A percentile compares a stretch with the other conserved stretches of the same genome.
These are phyloP conservation scores for Ailurus styani DNA, from an alignment of 2,113 vertebrate species.

Conservation along the genomic window DNA sequence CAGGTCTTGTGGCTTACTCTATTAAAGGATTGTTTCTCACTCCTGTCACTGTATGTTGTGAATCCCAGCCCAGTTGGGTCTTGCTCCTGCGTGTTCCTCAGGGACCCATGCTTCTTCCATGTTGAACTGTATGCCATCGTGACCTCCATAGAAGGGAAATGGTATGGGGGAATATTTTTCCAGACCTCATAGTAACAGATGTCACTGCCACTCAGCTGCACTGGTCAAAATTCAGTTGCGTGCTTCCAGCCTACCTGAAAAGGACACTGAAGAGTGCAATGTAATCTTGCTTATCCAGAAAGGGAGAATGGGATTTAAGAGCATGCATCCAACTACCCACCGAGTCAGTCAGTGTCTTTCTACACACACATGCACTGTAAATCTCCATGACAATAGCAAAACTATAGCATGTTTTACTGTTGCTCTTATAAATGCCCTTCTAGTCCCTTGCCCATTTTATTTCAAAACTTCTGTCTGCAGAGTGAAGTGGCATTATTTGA, in stretches of 20 bases:
- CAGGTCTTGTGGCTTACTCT: neutral
- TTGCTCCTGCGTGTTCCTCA: neutral
- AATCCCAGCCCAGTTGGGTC: neutral
- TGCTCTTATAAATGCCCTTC: neutral
- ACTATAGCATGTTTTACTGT: neutral
- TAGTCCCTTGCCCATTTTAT: neutral
- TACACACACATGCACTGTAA: neutral
- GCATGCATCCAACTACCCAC: neutral
- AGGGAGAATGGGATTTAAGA: neutral
- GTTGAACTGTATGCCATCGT: accelerated
- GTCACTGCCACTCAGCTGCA: neutral
- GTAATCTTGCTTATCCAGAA: neutral
- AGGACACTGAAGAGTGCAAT: neutral
- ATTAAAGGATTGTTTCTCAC: neutral
- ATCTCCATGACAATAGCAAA: neutral
- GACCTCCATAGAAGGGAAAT: neutral
- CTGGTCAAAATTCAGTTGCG: neutral
- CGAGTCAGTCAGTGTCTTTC: neutral
- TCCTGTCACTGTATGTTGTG: neutral
- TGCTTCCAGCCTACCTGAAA: neutral
- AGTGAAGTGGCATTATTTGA: neutral
- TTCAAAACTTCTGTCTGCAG: neutral
- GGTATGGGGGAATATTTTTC: neutral
- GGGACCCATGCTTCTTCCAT: neutral
- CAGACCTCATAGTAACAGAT: neutral